A percentile compares a stretch with the other conserved stretches of the same genome.
phyloP scores from a whole-genome alignment of 2,113 vertebrate genomes.

The Butastur rufipennis region DNA sequence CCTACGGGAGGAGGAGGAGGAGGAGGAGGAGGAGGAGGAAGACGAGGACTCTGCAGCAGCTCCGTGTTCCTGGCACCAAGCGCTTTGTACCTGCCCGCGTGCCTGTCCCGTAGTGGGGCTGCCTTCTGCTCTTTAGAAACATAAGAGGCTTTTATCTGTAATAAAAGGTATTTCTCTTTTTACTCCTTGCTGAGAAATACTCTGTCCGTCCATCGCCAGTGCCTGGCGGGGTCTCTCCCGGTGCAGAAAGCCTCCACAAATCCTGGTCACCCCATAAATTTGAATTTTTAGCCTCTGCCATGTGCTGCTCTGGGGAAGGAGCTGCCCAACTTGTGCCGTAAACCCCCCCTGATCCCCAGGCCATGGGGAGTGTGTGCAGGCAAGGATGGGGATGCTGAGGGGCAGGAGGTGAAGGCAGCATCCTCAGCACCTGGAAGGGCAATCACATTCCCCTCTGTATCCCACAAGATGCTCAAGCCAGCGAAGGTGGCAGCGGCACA shows the following conservation, averaged over 20 bases:
- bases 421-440: not conserved
- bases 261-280: not conserved
- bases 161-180: constrained; percentile 56
- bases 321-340: not conserved
- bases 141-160: constrained; percentile 44
- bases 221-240: accelerated
- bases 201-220: accelerated
- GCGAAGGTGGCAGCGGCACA: accelerated
- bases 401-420: not conserved
- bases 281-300: not conserved
- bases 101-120: not conserved
- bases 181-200: not conserved
- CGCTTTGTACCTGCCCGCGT: not conserved
- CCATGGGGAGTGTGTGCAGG: accelerated
- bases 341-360: accelerated
- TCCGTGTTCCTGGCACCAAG: not conserved
- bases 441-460: accelerated
- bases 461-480: not conserved
- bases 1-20: not conserved
- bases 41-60: not conserved
- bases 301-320: not conserved
- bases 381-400: not conserved
- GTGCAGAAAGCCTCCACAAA: not conserved
- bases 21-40: not conserved
- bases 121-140: constrained; percentile 7